Evolutionary conservation across 2,113 vertebrate genomes (phyloP).

Genomic region (Haemorhous mexicanus): DNA sequence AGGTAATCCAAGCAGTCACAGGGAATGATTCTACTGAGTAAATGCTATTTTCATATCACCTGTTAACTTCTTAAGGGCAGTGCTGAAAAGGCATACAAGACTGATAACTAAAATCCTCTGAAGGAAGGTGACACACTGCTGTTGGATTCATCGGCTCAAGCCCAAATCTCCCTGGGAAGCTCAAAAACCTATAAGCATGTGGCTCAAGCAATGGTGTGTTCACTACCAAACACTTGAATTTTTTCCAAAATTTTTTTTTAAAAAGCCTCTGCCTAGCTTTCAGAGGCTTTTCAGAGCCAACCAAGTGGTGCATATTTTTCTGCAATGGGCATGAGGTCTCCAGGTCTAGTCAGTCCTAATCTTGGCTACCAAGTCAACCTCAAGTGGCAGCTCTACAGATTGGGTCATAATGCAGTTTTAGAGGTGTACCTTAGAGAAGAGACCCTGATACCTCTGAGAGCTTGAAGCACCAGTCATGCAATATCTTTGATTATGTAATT

Average conservation of each 20-base stretch:
- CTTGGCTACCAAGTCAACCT: neutral
- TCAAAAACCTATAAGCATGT: neutral
- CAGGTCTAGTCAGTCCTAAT: neutral
- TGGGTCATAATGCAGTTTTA: neutral
- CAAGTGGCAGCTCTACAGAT: neutral
- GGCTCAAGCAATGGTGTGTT: neutral
- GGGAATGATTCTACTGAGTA: neutral
- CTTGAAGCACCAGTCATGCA: neutral
- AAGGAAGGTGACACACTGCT: neutral
- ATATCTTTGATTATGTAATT: neutral
- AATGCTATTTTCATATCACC: neutral
- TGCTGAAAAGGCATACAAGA: neutral
- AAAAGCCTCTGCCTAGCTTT: neutral
- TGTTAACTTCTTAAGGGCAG: neutral
- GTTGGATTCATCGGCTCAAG: neutral
- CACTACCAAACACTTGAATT: neutral
- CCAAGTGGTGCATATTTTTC: neutral
- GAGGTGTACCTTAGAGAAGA: neutral
- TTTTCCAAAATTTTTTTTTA: neutral
- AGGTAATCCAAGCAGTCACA: neutral
- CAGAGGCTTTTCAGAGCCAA: neutral
- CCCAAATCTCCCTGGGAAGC: neutral
- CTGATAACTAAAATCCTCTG: neutral
- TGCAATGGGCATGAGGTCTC: neutral
- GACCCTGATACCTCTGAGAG: neutral